Percentiles rank a stretch among this genome's conserved stretches.
These are phyloP conservation scores for Leptonema lineaticorne DNA, from an alignment of 1,140 invertebrate species.

Conservation along the genomic window DNA sequence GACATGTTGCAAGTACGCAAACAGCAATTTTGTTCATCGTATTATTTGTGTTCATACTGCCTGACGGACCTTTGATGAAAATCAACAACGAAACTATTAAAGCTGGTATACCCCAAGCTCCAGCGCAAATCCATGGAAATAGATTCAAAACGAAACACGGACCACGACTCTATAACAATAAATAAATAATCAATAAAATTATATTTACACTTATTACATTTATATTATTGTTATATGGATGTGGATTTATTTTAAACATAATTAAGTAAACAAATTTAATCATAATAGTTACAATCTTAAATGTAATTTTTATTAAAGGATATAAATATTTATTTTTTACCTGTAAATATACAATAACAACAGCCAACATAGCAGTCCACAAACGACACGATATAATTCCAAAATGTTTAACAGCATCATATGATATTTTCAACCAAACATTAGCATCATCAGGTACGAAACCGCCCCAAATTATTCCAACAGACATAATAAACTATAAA, in stretches of 20 bases:
- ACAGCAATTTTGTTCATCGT: constrained; percentile 49
- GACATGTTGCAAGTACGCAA: constrained; percentile 49
- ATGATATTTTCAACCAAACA: constrained; percentile 44
- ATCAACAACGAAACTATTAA: constrained; percentile 61
- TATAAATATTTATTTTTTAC: constrained; percentile 39
- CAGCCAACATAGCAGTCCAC: constrained; percentile 80
- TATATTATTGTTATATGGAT: background rate
- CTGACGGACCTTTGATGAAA: constrained; percentile 48
- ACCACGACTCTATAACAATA: constrained; percentile 69
- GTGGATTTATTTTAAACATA: background rate
- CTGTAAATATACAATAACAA: constrained; percentile 78
- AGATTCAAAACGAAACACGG: constrained; percentile 76
- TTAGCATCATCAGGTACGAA: constrained; percentile 41
- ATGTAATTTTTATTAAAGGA: no score
- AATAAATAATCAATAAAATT: background rate
- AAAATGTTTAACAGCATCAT: constrained; percentile 49
- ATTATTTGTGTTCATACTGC: constrained; percentile 42
- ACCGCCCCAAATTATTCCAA: constrained; percentile 69
- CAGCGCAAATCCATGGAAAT: constrained; percentile 67
- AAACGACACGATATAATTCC: constrained; percentile 66
- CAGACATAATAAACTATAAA: constrained; percentile 44
- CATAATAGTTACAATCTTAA: no score
- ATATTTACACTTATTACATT: no score
- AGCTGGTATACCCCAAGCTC: constrained; percentile 71
- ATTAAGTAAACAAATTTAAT: constrained; percentile 6